phyloP scores from a whole-genome alignment of 2,797 vertebrate species.

The Rhincodon typus region DNA sequence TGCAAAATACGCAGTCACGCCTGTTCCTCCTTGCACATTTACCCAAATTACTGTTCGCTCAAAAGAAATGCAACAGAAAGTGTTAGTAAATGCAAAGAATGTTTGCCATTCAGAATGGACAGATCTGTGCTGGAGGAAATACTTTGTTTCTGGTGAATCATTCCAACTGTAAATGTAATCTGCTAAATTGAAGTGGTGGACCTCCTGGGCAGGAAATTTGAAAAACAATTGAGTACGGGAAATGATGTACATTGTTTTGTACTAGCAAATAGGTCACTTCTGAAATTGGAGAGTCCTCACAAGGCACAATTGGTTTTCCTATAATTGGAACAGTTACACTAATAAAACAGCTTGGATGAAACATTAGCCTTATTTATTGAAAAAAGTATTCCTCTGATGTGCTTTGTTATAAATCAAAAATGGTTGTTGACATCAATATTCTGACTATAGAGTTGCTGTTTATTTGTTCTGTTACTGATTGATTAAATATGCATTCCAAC shows the following conservation, averaged over 20 bases:
- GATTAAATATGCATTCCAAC: background rate
- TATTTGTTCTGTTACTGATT: background rate
- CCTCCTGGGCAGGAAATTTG: background rate
- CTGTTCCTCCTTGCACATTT: background rate
- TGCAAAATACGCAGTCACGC: background rate
- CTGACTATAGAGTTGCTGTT: background rate
- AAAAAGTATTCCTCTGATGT: background rate
- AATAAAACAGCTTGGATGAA: background rate
- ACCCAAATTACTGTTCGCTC: no score
- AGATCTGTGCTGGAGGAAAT: background rate
- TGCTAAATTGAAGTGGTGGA: background rate
- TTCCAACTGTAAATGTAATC: background rate
- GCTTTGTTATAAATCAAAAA: background rate
- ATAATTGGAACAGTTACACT: background rate
- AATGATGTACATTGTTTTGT: background rate
- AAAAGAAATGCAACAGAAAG: background rate
- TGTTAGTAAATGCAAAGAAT: background rate
- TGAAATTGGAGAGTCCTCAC: background rate
- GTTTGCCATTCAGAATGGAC: background rate
- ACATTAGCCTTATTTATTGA: background rate
- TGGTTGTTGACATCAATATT: background rate
- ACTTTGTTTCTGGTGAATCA: background rate
- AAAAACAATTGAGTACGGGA: background rate
- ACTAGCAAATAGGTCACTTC: background rate
- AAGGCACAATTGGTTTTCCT: background rate